phyloP scores from a whole-genome alignment of 2,113 vertebrate species.

The Cephalopholis sonnerati region DNA sequence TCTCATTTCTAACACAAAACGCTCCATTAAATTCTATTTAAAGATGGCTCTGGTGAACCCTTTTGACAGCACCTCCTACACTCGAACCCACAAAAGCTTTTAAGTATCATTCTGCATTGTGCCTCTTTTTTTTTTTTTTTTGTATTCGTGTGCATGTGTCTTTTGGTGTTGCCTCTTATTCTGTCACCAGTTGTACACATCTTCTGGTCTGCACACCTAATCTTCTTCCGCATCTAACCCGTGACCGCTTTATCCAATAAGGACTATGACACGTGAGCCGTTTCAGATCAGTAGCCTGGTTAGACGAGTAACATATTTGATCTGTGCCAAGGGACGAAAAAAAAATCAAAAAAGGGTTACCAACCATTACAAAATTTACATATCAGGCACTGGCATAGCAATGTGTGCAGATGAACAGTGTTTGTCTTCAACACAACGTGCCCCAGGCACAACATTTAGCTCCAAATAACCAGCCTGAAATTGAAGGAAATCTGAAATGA shows the following conservation, averaged over 20 bases:
- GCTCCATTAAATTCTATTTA: slow-evolving; percentile 73
- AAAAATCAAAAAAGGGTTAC: too few relatives aligned
- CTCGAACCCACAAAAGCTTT: slow-evolving; percentile 47
- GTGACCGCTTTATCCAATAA: not conserved
- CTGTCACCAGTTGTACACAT: not conserved
- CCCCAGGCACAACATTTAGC: too few relatives aligned
- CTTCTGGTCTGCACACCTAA: not conserved
- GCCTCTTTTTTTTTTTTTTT: slow-evolving; percentile 7
- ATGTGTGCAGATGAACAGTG: too few relatives aligned
- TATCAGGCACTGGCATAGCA: too few relatives aligned
- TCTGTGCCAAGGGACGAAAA: not conserved
- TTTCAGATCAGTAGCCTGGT: not conserved
- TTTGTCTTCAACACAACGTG: too few relatives aligned
- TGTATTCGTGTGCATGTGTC: not conserved
- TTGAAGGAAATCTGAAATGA: too few relatives aligned
- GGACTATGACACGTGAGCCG: not conserved
- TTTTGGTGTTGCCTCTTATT: slow-evolving; percentile 29
- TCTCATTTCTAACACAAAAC: slow-evolving; percentile 67
- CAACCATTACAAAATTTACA: not conserved
- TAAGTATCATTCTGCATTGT: slow-evolving; percentile 29
- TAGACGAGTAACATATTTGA: not conserved
- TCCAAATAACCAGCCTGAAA: too few relatives aligned
- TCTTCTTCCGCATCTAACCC: not conserved
- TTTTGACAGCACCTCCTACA: slow-evolving; percentile 63
- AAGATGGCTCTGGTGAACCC: slow-evolving; percentile 61